Percentiles rank a stretch among this genome's conserved stretches.
Evolutionary conservation across 2,113 vertebrate genomes (phyloP).

Genomic region (Conger conger): DNA sequence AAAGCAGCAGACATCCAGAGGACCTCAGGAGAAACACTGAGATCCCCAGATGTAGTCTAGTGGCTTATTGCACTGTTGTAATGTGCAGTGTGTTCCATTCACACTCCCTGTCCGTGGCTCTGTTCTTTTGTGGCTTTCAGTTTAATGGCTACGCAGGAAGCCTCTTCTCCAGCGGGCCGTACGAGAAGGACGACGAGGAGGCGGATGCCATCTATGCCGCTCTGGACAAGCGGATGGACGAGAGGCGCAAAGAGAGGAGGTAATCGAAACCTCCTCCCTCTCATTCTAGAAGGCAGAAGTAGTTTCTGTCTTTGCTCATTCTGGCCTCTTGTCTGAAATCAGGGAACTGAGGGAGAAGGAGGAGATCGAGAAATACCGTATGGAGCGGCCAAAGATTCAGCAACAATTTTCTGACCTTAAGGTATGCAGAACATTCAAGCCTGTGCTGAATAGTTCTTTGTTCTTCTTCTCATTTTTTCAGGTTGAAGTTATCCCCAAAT

Average conservation of each 20-base stretch:
- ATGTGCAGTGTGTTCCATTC: background rate
- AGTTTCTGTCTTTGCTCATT: background rate
- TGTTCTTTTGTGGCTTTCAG: slow-evolving; percentile 56
- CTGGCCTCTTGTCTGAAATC: slow-evolving; percentile 5
- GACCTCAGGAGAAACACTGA: too few species aligned
- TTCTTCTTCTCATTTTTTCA: too few species aligned
- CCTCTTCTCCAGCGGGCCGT: slow-evolving; percentile 94
- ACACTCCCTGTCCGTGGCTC: background rate
- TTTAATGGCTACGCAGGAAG: slow-evolving; percentile 98
- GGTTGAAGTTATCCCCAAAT: too few species aligned
- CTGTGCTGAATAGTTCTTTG: background rate
- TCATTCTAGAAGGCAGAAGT: background rate
- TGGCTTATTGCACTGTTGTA: background rate
- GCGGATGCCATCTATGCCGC: slow-evolving; percentile 95
- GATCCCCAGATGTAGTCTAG: too few species aligned
- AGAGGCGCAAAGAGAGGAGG: slow-evolving; percentile 95
- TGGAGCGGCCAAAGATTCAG: slow-evolving; percentile 97
- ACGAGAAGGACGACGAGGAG: slow-evolving; percentile 97
- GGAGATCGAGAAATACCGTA: slow-evolving; percentile 97
- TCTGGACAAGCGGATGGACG: slow-evolving; percentile 97
- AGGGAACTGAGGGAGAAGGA: slow-evolving; percentile 96
- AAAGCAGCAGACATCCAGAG: too few species aligned
- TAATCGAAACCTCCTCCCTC: slow-evolving; percentile 52
- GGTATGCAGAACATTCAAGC: slow-evolving; percentile 59
- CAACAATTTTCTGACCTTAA: slow-evolving; percentile 98